Conservation (phyloP, 2,113 vertebrate species). For the Regulus satrapa region DNA sequence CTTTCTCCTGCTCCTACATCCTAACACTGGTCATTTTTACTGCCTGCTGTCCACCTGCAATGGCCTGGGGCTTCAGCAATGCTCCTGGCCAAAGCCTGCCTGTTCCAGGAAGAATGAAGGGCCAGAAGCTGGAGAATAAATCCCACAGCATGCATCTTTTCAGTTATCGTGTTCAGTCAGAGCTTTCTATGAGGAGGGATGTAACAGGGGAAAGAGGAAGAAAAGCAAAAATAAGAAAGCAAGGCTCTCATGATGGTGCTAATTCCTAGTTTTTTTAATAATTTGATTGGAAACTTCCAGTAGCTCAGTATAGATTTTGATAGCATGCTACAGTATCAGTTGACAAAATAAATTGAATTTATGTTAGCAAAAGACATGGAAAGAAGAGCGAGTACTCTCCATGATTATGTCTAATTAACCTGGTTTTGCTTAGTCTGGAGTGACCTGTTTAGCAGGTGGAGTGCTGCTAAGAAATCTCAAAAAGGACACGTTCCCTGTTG, state of each 20-base stretch:
- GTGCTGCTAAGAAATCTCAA: not conserved
- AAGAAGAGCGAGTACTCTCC: not conserved
- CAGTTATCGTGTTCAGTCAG: fast-evolving
- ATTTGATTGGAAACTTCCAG: not conserved
- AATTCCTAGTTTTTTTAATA: not conserved
- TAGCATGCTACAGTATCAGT: not conserved
- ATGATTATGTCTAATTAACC: not conserved
- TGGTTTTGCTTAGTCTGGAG: not conserved
- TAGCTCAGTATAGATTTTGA: not conserved
- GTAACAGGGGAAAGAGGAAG: not conserved
- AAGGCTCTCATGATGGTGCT: not conserved
- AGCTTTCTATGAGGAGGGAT: not conserved
- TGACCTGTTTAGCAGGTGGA: not conserved
- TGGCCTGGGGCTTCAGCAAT: not conserved
- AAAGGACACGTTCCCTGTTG: not conserved
- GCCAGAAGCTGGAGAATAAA: not conserved
- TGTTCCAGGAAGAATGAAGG: not conserved
- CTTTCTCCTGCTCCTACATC: not conserved
- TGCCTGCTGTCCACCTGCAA: not conserved
- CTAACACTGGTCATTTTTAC: not conserved
- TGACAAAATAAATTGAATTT: not conserved
- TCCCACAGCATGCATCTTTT: not conserved
- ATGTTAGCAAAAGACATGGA: not conserved
- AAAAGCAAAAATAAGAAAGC: not conserved
- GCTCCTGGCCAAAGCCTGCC: not conserved